Evolutionary conservation across 2,888 invertebrate species (phyloP), one percentile per base, ranked within the genome.

Genomic region (Phoenoteleia sp.): DNA sequence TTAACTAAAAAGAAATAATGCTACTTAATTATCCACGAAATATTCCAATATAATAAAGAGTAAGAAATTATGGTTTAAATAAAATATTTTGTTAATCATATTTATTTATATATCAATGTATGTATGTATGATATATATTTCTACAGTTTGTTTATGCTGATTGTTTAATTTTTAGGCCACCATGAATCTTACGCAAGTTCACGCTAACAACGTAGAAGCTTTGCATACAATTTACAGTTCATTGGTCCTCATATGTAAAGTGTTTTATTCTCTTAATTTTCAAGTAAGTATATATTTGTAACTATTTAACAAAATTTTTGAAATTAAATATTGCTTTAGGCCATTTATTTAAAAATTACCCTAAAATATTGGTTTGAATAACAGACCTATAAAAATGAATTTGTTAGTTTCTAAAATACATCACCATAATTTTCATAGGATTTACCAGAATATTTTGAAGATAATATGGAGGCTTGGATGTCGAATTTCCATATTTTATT

Each of bases 381-480:
- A n/a, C n/a, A n/a, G n/a, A n/a, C n/a, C n/a, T n/a, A n/a, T n/a
- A n/a, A n/a, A n/a, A n/a, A n/a, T n/a, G n/a, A n/a, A n/a, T n/a
- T n/a, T n/a, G n/a, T n/a, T n/a, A n/a, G n/a, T n/a, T n/a, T n/a
- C n/a, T n/a, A n/a, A n/a, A n/a, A n/a, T n/a, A n/a, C n/a, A n/a
- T n/a, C n/a, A n/a, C n/a, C n/a, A n/a, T n/a, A 17, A 45, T 60
- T 58, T 81, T 85, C 86, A 25, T 87, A 96, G 95, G 99, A 99
- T 94, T 94, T 99, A 88, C 99, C 99, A 0, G 99, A 99, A 94
- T 99, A 98, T 94, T 99, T 99, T 93, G 99, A 99, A 94, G 99
- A 99, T 93, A 99, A 99, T 93, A 99, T 99, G 97, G 95, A 95
- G 21, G 95, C 95, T 0, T 99, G 99, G 99, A 99, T 99, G 99